Evolutionary conservation across 2,888 invertebrate species (phyloP), one percentile per base, ranked within the genome.

Genomic region (Athalia rosae): DNA sequence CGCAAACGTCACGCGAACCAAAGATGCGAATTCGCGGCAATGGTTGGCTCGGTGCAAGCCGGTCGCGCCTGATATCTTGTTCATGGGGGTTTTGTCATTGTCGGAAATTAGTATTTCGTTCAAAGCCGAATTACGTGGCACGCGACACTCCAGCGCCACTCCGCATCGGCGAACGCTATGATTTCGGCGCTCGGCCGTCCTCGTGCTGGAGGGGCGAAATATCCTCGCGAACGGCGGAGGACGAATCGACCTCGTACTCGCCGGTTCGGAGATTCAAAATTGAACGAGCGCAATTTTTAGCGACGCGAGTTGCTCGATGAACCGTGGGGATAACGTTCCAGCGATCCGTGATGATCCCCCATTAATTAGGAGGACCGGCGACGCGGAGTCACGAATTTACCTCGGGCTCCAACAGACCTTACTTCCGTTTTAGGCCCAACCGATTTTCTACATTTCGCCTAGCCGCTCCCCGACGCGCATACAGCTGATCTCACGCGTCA

Each of bases 341-440:
- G 77, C 61, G 56, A 77, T 62, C 61, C 69, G 59, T 73, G 66
- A 67, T 28, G 69, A 64, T 71, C 64, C 66, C 71, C 77, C 76
- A 76, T 41, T 74, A 83, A 85, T 83, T 86, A 80, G 82, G 83
- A 82, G 81, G 76, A 80, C 82, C 79, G 84, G 83, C 71, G 59
- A 71, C 71, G 71, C 74, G 61, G 61, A 74, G 45, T 8, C 81
- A 82, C 81, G 82, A 82, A 84, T 84, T 84, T 82, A 82, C 82
- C 83, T 82, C 83, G 82, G 79, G 83, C 84, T 83, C 81, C 84
- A 83, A 73, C 82, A 84, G 83, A 84, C 82, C 84, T 82, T 83
- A 82, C 83, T 84, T 84, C 84, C 84, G 80, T 79, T 77, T 76
- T 66, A 63, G 47, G 56, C 58, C 45, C 59, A 43, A 7, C 48